phyloP scores from a whole-genome alignment of 2,797 vertebrate species.

The Coreius guichenoti region DNA sequence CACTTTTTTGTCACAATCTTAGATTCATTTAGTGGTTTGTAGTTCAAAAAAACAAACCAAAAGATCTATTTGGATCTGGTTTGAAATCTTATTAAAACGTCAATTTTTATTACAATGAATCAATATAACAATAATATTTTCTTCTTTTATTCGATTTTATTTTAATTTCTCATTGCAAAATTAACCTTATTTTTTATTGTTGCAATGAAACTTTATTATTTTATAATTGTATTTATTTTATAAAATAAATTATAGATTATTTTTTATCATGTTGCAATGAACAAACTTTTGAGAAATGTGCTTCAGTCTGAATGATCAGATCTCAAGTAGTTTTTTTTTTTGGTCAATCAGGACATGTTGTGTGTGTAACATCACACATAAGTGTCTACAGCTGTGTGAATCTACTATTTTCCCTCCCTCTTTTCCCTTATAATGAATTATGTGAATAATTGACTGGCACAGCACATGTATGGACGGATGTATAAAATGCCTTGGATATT shows the following conservation, averaged over 20 bases:
- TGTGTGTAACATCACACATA: neutral
- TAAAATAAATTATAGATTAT: neutral
- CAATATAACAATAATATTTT: neutral
- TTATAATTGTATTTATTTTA: neutral
- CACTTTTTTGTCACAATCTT: neutral
- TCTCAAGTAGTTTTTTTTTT: neutral
- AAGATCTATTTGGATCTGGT: neutral
- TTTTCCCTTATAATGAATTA: neutral
- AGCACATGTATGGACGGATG: neutral
- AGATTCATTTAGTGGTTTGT: neutral
- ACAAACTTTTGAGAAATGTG: neutral
- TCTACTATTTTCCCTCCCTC: neutral
- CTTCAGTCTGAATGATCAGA: neutral
- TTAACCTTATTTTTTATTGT: neutral
- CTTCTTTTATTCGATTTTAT: neutral
- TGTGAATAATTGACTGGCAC: neutral
- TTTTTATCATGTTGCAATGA: neutral
- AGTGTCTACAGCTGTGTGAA: constrained; percentile 34
- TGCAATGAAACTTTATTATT: neutral
- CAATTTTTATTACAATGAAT: neutral
- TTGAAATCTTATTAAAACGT: neutral
- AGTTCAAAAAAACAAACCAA: neutral
- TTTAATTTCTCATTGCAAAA: neutral
- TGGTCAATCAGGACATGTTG: neutral
- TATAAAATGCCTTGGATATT: neutral